These are phyloP conservation scores for Prenolepis imparis DNA, from an alignment of 2,888 invertebrate genomes.

Conservation along the genomic window DNA sequence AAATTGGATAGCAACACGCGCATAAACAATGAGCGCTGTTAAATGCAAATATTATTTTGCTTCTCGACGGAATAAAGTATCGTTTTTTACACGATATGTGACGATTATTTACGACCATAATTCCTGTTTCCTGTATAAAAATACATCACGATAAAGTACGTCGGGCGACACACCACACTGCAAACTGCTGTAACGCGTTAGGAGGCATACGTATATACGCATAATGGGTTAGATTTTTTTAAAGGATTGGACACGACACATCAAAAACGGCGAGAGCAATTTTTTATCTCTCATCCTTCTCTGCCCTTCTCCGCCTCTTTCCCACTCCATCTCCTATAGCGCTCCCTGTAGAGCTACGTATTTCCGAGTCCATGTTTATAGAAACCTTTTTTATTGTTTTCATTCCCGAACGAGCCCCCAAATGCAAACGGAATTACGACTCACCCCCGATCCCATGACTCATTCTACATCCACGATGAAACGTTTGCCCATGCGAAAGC, in stretches of 20 bases:
- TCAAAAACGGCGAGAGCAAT: constrained; percentile 44
- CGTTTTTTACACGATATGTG: constrained; percentile 26
- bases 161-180: constrained; percentile 40
- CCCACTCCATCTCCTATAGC: neutral
- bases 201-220: constrained; percentile 42
- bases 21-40: neutral
- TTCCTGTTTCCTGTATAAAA: constrained; percentile 29
- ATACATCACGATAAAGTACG: constrained; percentile 46
- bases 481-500: constrained; percentile 49
- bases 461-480: constrained; percentile 55
- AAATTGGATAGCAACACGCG: neutral
- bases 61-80: constrained; percentile 16
- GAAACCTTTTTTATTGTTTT: constrained; percentile 52
- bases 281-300: constrained; percentile 39
- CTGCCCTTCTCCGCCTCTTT: neutral
- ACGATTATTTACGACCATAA: constrained; percentile 40
- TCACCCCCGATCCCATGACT: constrained; percentile 56
- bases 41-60: constrained; percentile 33
- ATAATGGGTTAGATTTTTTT: constrained; percentile 46
- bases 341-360: constrained; percentile 39
- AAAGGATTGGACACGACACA: constrained; percentile 23
- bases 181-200: constrained; percentile 40
- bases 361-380: constrained; percentile 51
- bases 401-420: constrained; percentile 47
- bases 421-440: constrained; percentile 58